Base-by-base conservation (phyloP, 2,113 vertebrate genomes). In the Benitochromis conjunctus region DNA sequence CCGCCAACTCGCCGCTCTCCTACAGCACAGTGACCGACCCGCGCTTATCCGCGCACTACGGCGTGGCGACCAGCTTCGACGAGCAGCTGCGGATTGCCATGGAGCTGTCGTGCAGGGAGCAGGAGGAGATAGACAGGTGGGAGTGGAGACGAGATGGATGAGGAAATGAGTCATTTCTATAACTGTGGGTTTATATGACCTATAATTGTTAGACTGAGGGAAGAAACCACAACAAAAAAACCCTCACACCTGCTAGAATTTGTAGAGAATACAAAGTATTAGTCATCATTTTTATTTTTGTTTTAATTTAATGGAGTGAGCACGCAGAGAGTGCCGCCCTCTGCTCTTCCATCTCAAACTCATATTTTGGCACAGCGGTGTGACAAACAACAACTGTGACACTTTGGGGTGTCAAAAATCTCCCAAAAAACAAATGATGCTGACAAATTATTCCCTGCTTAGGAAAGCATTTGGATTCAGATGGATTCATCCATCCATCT, bases 11-110 rank as follows among this genome's bases (percentile, higher is more conserved):
- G 81, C 81, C 96, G 48, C 69, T 92, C 19, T 93, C 95, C 19
- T 96, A 94, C 91, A 95, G 86, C 89, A 79, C 95, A 2, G 91
- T 83, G 84, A 82, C 88, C 1, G 92, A 96, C n/a, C 91, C 93
- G 1, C 88, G 56, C 79, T 84, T 89, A 76, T 82, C 94, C 0
- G 95, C 92, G 18, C 89, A 92, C 3, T 94, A 96, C 2, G 92
- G 89, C 2, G 86, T 92, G 78, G 92, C 86, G 3, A 85, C 93
- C 36, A 98, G 95, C 94, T 98, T 97, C 3, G 97, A 98, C 3
- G 98, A 98, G 95, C 98, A 98, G 95, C 95, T 99, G 79, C 97
- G 97, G 6, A 87, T 98, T 41, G 98, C 98, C 91, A 97, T 99
- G 97, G 98, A 98, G 89, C 86, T 98, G 56, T 99, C 98, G 0